Evolutionary conservation across 2,797 vertebrate genomes (phyloP), one percentile per base, ranked within the genome.

Genomic region (Benthosema pterotum): DNA sequence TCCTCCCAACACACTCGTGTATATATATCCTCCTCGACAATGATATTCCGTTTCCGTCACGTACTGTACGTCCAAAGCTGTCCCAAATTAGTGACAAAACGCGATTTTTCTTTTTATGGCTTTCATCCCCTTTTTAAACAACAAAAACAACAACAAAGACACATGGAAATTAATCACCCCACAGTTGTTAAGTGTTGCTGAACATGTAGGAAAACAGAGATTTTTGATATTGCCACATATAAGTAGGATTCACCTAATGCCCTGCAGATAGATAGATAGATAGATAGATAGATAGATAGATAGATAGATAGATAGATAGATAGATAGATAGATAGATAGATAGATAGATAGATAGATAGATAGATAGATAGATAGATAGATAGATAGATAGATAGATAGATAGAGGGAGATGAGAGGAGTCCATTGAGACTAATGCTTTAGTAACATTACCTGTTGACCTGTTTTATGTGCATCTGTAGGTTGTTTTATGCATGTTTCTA

Each of bases 171-270:
- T 85, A 57, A 66, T 28, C 43, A 87, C 86, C 87, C 87, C 88
- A 87, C 71, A 48, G 76, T 83, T 87, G 88, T 88, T 89, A 88
- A 88, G 87, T 87, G 88, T 89, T 83, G 85, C 77, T 87, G 87
- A 89, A 90, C 88, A 88, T 88, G 87, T 88, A 90, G 88, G 88
- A 92, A 91, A 91, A 95, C 91, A 91, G 89, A 88, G 94, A 94
- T 94, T 94, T 94, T 94, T 95, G 94, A 96, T 98, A 98, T 99
- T 98, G 97, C 97, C 96, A 99, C 95, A 95, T 96, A 96, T 96
- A 94, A 96, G 95, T 95, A 95, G 93, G 96, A 95, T 96, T 98
- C 95, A 97, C 96, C 96, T 98, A 97, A 99, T 97, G 95, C 95
- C 95, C 95, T 96, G 94, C 94, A 97, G 96, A 94, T 93, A 95